These are phyloP conservation scores for Glossophaga mutica DNA, from an alignment of 2,797 vertebrate genomes.

Conservation along the genomic window DNA sequence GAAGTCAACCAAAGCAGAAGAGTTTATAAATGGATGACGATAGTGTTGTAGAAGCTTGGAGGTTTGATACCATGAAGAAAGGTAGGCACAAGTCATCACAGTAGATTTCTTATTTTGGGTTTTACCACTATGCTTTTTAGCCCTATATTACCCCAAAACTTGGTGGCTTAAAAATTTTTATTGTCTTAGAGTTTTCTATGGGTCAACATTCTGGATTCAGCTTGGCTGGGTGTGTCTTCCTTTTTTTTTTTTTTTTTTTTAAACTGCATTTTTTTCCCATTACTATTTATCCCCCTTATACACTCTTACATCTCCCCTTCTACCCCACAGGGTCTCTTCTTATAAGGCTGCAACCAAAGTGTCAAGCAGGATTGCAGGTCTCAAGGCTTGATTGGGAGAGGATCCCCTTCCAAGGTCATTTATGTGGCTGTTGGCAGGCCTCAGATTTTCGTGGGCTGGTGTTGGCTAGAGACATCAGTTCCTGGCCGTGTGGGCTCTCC, in stretches of 20 bases:
- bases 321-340: not conserved
- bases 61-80: not conserved
- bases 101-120: constrained; percentile 13
- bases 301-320: too few species aligned
- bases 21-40: not conserved
- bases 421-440: not conserved
- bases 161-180: not conserved
- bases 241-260: not conserved
- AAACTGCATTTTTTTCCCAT: too few species aligned
- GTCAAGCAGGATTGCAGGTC: not conserved
- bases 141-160: not conserved
- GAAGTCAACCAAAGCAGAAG: not conserved
- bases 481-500: not conserved
- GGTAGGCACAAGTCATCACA: not conserved
- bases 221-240: not conserved
- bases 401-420: not conserved
- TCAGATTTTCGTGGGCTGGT: not conserved
- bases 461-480: not conserved
- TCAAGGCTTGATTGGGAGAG: not conserved
- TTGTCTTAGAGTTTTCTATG: not conserved
- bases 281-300: too few species aligned
- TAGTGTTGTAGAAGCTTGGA: not conserved
- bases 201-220: not conserved
- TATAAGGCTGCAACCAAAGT: not conserved
- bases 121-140: not conserved